A percentile compares a stretch with the other conserved stretches of the same genome.
Conservation (phyloP, 2,888 invertebrate genomes). For the Nematopogon swammerdamellus region DNA sequence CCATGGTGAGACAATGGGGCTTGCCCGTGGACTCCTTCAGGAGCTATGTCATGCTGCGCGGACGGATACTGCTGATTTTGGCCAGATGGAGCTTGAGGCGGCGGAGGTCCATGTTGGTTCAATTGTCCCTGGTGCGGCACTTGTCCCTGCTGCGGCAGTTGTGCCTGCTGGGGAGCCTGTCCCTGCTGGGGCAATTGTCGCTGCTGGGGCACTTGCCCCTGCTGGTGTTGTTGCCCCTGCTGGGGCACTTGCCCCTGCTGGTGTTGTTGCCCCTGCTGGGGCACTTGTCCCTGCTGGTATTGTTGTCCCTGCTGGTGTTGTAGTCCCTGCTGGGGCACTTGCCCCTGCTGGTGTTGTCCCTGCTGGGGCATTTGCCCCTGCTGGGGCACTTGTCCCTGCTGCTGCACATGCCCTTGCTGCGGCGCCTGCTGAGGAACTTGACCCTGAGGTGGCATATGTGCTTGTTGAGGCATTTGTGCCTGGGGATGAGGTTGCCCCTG, state of each 20-base stretch:
- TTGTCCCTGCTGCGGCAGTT: no score
- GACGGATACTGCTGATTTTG: no score
- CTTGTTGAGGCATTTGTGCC: slow-evolving; percentile 12
- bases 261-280: slow-evolving; percentile 13
- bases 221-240: slow-evolving; percentile 15
- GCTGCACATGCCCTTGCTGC: slow-evolving; percentile 21
- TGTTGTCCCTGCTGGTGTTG: slow-evolving; percentile 22
- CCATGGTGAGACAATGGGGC: no score
- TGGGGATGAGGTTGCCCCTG: slow-evolving; percentile 10
- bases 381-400: slow-evolving; percentile 15
- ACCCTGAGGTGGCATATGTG: slow-evolving; percentile 12
- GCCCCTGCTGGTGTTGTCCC: slow-evolving; percentile 15
- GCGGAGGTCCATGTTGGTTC: slow-evolving; percentile 28
- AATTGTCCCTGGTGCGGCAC: no score
- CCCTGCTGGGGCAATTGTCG: no score
- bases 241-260: slow-evolving; percentile 15
- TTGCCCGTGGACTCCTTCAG: no score
- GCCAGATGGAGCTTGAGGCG: slow-evolving; percentile 17
- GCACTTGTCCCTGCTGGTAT: slow-evolving; percentile 14
- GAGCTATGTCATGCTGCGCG: no score
- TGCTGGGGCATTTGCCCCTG: slow-evolving; percentile 16
- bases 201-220: slow-evolving; percentile 1
- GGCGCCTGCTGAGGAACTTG: slow-evolving; percentile 11
- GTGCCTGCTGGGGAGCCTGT: no score
- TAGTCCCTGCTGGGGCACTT: slow-evolving; percentile 16